Evolutionary conservation across 2,113 vertebrate genomes (phyloP).

Genomic region (Paralichthys olivaceus): DNA sequence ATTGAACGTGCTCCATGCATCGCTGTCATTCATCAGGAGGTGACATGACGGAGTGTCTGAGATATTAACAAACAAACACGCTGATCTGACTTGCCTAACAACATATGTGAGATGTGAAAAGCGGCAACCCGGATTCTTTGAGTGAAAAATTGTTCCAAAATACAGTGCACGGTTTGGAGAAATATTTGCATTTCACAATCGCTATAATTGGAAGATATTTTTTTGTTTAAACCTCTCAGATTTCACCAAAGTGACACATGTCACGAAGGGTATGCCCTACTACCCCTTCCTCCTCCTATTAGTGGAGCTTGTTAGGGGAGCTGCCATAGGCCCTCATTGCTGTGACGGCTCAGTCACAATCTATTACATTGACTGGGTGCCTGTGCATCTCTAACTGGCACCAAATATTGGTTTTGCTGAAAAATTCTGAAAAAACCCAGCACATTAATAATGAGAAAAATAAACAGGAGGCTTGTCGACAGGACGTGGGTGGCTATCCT

Average conservation of each 20-base stretch:
- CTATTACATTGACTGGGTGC: conserved; percentile 62
- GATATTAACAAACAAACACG: conserved; percentile 23
- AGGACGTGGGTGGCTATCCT: conserved; percentile 69
- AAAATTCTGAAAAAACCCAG: conserved; percentile 52
- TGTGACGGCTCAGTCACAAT: conserved; percentile 69
- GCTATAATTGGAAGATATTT: conserved; percentile 47
- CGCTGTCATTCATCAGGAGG: conserved; percentile 36
- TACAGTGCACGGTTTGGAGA: conserved; percentile 1
- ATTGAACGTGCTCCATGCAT: conserved; percentile 18
- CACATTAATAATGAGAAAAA: conserved; percentile 70
- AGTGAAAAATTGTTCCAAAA: conserved; percentile 26
- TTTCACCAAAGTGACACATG: conserved; percentile 60
- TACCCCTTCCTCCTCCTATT: conserved; percentile 34
- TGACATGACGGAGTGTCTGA: conserved; percentile 31
- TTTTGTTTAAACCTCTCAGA: conserved; percentile 34
- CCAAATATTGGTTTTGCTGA: conserved; percentile 81
- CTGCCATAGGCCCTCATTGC: conserved; percentile 59
- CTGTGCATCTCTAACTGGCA: conserved; percentile 63
- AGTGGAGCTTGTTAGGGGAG: conserved; percentile 67
- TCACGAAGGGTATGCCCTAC: conserved; percentile 35
- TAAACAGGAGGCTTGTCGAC: conserved; percentile 72
- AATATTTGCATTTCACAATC: conserved; percentile 32
- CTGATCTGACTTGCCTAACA: conserved; percentile 29
- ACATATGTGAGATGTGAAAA: conserved; percentile 7
- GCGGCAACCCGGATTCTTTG: conserved; percentile 21